A percentile compares a stretch with the other conserved stretches of the same genome.
Evolutionary conservation across 2,797 vertebrate species (phyloP).

Genomic region (Antrozous pallidus): DNA sequence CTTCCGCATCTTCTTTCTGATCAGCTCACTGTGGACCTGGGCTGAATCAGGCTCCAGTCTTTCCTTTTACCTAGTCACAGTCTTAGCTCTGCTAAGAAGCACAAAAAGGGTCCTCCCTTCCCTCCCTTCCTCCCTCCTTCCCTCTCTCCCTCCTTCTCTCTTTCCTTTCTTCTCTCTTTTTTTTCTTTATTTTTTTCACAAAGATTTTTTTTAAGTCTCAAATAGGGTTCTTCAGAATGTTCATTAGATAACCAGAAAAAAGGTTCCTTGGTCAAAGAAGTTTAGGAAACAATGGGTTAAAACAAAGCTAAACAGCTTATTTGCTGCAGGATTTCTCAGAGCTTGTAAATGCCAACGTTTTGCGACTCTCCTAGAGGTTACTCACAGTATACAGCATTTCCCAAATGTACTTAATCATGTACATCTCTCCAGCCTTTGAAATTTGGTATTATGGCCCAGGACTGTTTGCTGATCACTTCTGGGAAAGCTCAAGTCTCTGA

Average conservation of each 20-base stretch:
- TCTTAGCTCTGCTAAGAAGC: not conserved
- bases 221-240: not conserved
- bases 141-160: not conserved
- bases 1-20: not conserved
- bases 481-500: not conserved
- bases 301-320: not conserved
- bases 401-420: not conserved
- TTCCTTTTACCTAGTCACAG: not conserved
- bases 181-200: not conserved
- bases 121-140: fast-evolving
- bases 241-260: not conserved
- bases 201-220: not conserved
- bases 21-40: not conserved
- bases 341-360: not conserved
- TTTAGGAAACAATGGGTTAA: constrained; percentile 4
- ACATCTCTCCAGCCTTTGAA: not conserved
- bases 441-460: not conserved
- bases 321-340: constrained; percentile 1
- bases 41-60: not conserved
- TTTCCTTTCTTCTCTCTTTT: not conserved
- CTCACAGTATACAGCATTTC: not conserved
- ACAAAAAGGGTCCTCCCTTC: not conserved
- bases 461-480: not conserved
- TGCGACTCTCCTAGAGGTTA: not conserved
- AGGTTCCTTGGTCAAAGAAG: not conserved